Conservation (phyloP, 2,888 invertebrate species). For the Cephus runcator region DNA sequence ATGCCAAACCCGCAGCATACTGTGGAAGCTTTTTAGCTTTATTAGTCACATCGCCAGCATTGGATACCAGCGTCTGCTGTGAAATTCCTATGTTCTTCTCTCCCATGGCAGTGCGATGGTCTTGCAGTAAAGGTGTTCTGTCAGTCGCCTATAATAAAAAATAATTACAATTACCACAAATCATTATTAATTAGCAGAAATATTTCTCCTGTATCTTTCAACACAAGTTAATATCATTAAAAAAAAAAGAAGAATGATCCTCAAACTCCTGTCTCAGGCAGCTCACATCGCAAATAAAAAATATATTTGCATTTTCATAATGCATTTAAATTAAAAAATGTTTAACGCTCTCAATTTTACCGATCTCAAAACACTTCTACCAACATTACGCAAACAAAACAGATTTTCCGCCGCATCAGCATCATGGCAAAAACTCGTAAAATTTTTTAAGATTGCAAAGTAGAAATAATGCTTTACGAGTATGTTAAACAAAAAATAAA, state of each 20-base stretch:
- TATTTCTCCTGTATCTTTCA: background rate
- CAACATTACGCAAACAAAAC: background rate
- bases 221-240: background rate
- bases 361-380: background rate
- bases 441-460: background rate
- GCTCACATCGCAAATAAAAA: background rate
- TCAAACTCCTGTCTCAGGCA: background rate
- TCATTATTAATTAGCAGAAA: background rate
- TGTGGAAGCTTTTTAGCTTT: slow-evolving; percentile 70
- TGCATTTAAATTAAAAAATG: background rate
- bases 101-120: slow-evolving; percentile 48
- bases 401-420: background rate
- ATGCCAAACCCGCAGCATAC: slow-evolving; percentile 75
- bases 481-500: background rate
- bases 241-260: background rate
- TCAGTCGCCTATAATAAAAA: slow-evolving; percentile 57
- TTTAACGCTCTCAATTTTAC: background rate
- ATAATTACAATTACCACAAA: background rate
- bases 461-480: background rate
- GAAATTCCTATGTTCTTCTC: slow-evolving; percentile 72
- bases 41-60: slow-evolving; percentile 28
- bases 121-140: slow-evolving; percentile 55
- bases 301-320: background rate
- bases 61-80: slow-evolving; percentile 69
- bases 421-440: background rate